Percentiles rank a stretch among this genome's conserved stretches.
These are phyloP conservation scores for Dasyurus viverrinus DNA, from an alignment of 2,113 vertebrate species.

Conservation along the genomic window DNA sequence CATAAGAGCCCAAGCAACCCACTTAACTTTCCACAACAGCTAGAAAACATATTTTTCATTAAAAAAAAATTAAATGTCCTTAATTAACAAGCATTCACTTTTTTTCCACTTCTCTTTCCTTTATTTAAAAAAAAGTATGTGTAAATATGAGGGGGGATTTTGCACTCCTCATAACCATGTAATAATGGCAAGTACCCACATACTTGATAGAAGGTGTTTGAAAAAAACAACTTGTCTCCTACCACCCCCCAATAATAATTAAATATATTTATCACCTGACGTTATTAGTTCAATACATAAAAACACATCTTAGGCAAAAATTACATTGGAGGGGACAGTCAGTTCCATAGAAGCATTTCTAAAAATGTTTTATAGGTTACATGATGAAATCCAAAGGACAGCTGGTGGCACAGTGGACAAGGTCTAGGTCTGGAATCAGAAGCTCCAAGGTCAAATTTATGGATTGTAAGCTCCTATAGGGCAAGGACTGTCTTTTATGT, in stretches of 20 bases:
- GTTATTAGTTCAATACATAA: neutral
- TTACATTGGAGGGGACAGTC: neutral
- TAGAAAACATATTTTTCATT: neutral
- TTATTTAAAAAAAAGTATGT: neutral
- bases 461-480: neutral
- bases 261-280: neutral
- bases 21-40: neutral
- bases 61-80: neutral
- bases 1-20: neutral
- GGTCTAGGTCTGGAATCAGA: neutral
- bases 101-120: neutral
- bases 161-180: neutral
- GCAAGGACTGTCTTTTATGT: neutral
- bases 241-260: neutral
- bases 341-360: neutral
- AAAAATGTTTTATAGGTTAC: neutral
- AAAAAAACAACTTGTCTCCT: neutral
- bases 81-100: neutral
- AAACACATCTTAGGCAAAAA: neutral
- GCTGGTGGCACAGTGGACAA: neutral
- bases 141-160: neutral
- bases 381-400: neutral
- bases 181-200: neutral
- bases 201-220: neutral
- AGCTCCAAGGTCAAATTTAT: neutral